These are phyloP conservation scores for Smutsia gigantea DNA, from an alignment of 2,797 vertebrate genomes.

Conservation along the genomic window DNA sequence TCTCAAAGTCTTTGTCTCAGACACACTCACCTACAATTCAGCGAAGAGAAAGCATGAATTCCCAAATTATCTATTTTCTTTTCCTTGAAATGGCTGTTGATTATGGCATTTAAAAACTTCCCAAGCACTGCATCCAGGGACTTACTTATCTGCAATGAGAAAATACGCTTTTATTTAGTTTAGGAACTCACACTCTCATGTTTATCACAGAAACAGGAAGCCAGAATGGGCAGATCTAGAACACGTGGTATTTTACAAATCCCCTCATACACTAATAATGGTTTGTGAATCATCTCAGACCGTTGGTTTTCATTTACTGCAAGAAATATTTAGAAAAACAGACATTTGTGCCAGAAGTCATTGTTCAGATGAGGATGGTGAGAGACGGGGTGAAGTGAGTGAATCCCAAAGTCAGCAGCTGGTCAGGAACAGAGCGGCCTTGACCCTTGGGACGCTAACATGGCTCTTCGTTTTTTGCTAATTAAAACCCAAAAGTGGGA, in stretches of 20 bases:
- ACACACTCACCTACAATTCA: conserved; percentile 78
- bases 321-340: conserved; percentile 14
- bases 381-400: not conserved
- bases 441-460: not conserved
- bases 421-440: not conserved
- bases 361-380: not conserved
- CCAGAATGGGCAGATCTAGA: conserved; percentile 9
- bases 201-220: conserved; percentile 63
- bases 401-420: not conserved
- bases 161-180: conserved; percentile 49
- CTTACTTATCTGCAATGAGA: conserved; percentile 54
- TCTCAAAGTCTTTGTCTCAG: conserved; percentile 39
- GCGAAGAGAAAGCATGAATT: conserved; percentile 71
- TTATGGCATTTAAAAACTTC: conserved; percentile 71
- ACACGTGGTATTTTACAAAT: not conserved
- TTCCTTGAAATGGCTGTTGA: conserved; percentile 66
- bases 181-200: conserved; percentile 35
- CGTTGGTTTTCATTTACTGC: not conserved
- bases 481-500: conserved; percentile 23
- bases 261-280: not conserved
- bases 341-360: not conserved
- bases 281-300: not conserved
- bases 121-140: conserved; percentile 63
- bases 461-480: conserved; percentile 27
- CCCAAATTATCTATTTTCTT: conserved; percentile 77